A percentile compares a stretch with the other conserved stretches of the same genome.
phyloP scores from a whole-genome alignment of 2,888 invertebrate species.

The Euplexia lucipara region DNA sequence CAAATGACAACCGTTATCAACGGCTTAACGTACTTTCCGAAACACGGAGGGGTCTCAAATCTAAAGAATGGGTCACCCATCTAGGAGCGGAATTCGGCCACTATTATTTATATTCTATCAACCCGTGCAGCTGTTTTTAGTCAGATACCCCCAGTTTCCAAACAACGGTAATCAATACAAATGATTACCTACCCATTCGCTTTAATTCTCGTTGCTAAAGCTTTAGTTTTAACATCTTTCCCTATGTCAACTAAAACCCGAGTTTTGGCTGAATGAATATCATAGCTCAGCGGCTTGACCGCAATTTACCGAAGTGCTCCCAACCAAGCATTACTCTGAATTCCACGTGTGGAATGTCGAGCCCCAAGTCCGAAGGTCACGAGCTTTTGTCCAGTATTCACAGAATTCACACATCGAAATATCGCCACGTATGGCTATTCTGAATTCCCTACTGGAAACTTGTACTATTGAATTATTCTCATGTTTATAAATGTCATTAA shows the following conservation, averaged over 20 bases:
- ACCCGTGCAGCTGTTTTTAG: too few species aligned
- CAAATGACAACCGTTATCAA: background rate
- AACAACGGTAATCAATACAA: background rate
- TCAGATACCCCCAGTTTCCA: too few species aligned
- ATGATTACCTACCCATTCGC: background rate
- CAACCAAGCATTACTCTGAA: constrained; percentile 53
- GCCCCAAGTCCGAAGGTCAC: constrained; percentile 50
- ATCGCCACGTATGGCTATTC: constrained; percentile 34
- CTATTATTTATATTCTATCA: too few species aligned
- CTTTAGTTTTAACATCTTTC: background rate
- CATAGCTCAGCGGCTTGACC: constrained; percentile 35
- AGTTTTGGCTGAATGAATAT: constrained; percentile 38
- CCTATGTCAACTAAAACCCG: background rate
- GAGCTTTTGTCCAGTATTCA: constrained; percentile 54
- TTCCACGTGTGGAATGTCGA: constrained; percentile 60
- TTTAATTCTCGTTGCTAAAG: background rate
- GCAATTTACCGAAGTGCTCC: constrained; percentile 59
- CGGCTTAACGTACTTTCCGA: too few species aligned
- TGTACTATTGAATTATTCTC: constrained; percentile 35
- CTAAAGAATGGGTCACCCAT: too few species aligned
- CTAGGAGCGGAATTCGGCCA: too few species aligned
- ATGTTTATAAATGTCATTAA: constrained; percentile 40
- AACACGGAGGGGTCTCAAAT: too few species aligned
- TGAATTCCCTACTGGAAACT: constrained; percentile 43
- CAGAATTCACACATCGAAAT: constrained; percentile 55